These are phyloP conservation scores for Brachionus plicatilis DNA, from an alignment of 1,140 invertebrate genomes.

Conservation along the genomic window DNA sequence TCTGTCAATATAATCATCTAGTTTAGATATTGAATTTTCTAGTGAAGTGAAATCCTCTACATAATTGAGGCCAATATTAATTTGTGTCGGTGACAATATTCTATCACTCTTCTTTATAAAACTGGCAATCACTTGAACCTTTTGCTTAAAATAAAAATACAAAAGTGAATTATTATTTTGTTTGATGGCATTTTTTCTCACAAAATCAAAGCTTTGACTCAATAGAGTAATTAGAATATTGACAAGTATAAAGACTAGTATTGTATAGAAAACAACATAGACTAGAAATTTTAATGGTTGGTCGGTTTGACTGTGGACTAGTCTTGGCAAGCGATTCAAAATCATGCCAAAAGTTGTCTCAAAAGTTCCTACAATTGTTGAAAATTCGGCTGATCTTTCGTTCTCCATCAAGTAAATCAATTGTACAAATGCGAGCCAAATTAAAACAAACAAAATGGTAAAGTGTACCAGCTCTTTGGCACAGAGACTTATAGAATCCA, in stretches of 20 bases:
- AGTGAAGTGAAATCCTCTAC: background rate
- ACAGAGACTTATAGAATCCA: background rate
- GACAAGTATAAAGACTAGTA: background rate
- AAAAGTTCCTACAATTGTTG: background rate
- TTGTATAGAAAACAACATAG: background rate
- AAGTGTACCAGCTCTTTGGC: background rate
- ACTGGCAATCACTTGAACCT: background rate
- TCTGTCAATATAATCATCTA: background rate
- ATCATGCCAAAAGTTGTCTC: conserved; percentile 10
- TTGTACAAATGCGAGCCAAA: background rate
- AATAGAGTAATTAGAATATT: conserved; percentile 5
- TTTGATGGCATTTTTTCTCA: background rate
- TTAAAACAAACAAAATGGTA: background rate
- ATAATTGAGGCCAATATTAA: background rate
- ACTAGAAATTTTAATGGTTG: background rate
- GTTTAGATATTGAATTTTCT: background rate
- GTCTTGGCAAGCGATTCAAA: background rate
- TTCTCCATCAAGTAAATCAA: background rate
- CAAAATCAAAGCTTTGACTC: background rate
- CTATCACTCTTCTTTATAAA: background rate
- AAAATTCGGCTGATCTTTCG: background rate
- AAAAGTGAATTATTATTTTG: background rate
- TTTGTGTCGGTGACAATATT: background rate
- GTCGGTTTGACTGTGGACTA: background rate
- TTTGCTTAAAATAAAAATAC: background rate